Conservation (phyloP, 2,888 invertebrate genomes). For the Polyploca ridens region DNA sequence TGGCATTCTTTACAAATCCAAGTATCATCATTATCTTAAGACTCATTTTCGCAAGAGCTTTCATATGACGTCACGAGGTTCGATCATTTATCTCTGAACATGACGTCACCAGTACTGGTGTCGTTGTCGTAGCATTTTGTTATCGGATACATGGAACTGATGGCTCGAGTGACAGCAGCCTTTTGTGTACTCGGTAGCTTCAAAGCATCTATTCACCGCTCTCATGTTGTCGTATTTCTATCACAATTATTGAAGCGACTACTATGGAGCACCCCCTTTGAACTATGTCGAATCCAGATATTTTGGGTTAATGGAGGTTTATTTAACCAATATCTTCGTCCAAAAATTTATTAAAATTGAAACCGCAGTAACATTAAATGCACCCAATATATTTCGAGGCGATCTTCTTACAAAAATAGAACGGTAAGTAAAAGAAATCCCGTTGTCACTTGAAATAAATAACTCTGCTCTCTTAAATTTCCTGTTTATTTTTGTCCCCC, state of each 20-base stretch:
- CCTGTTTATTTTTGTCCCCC: conserved; percentile 75
- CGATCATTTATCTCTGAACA: conserved; percentile 40
- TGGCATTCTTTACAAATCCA: conserved; percentile 41
- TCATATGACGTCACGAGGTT: conserved; percentile 34
- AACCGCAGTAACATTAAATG: conserved; percentile 14
- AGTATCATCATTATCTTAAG: conserved; percentile 23
- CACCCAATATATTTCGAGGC: conserved; percentile 11
- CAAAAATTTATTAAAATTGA: neutral
- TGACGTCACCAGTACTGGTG: conserved; percentile 45
- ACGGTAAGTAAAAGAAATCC: conserved; percentile 66
- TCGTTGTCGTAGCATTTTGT: conserved; percentile 42
- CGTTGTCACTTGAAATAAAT: conserved; percentile 77
- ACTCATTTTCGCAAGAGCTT: conserved; percentile 21
- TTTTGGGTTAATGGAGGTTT: neutral
- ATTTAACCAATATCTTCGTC: neutral
- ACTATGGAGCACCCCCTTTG: neutral
- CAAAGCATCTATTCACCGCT: conserved; percentile 48
- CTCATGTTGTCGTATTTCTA: conserved; percentile 17
- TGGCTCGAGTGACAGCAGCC: conserved; percentile 37
- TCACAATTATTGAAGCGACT: conserved; percentile 3
- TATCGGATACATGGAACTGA: conserved; percentile 51
- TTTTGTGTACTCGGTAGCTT: conserved; percentile 44
- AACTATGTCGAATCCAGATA: neutral
- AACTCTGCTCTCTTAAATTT: conserved; percentile 70
- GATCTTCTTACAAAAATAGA: conserved; percentile 51